These are phyloP conservation scores for Rhombomys opimus DNA, from an alignment of 2,113 vertebrate genomes.

Conservation along the genomic window DNA sequence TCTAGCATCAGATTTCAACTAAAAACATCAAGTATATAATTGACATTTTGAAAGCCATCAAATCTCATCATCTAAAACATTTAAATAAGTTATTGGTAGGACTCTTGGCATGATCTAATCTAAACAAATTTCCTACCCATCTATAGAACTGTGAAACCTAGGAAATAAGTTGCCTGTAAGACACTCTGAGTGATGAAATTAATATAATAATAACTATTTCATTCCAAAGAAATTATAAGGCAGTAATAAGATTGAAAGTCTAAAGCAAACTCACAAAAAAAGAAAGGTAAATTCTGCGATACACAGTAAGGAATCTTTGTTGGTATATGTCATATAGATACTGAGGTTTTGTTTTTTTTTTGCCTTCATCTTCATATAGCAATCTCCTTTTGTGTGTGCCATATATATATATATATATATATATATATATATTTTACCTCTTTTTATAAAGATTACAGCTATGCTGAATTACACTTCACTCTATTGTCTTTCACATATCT, in stretches of 20 bases:
- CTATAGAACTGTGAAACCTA: background rate
- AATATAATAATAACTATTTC: background rate
- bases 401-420: too few relatives aligned
- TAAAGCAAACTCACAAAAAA: background rate
- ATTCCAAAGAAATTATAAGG: background rate
- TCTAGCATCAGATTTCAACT: background rate
- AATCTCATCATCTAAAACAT: background rate
- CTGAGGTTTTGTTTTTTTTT: background rate
- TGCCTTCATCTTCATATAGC: background rate
- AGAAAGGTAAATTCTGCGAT: background rate
- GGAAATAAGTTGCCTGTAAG: background rate
- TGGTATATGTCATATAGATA: background rate
- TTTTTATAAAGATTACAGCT: background rate
- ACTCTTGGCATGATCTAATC: background rate
- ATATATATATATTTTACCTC: background rate
- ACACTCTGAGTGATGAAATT: background rate
- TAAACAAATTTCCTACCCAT: background rate
- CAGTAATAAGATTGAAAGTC: background rate
- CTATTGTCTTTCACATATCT: background rate
- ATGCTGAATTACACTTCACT: background rate
- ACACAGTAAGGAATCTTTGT: background rate
- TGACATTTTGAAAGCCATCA: background rate
- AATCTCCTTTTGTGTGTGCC: background rate
- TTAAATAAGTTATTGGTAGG: slow-evolving; percentile 1
- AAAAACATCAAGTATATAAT: background rate